phyloP scores from a whole-genome alignment of 2,113 vertebrate genomes.

The Galemys pyrenaicus region DNA sequence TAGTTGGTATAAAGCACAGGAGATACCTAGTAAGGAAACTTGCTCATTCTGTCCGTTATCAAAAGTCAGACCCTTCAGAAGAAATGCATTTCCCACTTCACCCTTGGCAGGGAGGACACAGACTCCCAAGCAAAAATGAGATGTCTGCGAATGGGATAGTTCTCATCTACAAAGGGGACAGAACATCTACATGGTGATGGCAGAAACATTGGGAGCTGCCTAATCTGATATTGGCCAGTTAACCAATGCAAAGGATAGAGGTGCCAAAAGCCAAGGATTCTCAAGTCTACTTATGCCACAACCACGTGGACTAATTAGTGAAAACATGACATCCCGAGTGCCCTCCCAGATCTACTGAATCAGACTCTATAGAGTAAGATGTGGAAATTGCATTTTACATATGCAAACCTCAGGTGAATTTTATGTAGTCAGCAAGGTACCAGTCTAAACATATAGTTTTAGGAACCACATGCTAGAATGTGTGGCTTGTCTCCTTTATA shows the following conservation, averaged over 20 bases:
- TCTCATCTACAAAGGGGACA: background rate
- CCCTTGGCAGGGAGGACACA: background rate
- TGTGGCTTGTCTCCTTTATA: background rate
- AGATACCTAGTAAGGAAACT: background rate
- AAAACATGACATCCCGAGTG: background rate
- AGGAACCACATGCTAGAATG: background rate
- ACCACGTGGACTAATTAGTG: background rate
- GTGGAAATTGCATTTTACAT: conserved; percentile 16
- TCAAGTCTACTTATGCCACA: too few relatives aligned
- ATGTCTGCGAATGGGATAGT: background rate
- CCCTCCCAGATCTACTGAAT: background rate
- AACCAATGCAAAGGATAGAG: background rate
- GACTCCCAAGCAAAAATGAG: background rate
- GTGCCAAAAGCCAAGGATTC: background rate
- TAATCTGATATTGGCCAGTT: too few relatives aligned
- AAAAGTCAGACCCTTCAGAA: conserved; percentile 34
- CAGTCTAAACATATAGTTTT: background rate
- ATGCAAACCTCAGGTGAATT: background rate
- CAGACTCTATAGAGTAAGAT: background rate
- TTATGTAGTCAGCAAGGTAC: background rate
- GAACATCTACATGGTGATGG: background rate
- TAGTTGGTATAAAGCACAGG: background rate
- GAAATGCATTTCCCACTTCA: background rate
- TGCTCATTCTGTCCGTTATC: background rate
- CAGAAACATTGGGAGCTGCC: background rate